Conservation (phyloP, 2,797 vertebrate genomes). For the Thalassophryne amazonica region DNA sequence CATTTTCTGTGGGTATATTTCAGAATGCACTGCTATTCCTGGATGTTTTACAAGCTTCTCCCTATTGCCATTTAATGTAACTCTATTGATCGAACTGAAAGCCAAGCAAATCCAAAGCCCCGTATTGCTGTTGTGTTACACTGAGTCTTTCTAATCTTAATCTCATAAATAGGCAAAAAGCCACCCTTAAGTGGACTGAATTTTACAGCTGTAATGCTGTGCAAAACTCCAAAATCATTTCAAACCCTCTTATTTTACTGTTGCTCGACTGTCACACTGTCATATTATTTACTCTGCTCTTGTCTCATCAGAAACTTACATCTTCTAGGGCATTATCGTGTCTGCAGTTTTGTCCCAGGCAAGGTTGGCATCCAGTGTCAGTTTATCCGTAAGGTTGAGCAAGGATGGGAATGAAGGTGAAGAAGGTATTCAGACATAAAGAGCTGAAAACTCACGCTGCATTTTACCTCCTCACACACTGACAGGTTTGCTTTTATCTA, state of each 20-base stretch:
- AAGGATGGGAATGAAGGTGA: constrained; percentile 25
- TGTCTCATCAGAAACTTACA: constrained; percentile 1
- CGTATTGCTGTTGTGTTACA: constrained; percentile 45
- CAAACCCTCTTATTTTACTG: not conserved
- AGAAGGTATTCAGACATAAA: constrained; percentile 39
- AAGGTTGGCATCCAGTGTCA: constrained; percentile 43
- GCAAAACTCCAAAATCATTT: constrained; percentile 29
- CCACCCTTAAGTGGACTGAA: constrained; percentile 50
- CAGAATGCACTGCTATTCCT: constrained; percentile 7
- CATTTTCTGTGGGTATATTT: constrained; percentile 3
- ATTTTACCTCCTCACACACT: constrained; percentile 19
- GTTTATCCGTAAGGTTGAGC: constrained; percentile 24
- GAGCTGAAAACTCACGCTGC: constrained; percentile 16
- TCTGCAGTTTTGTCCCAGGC: constrained; percentile 18
- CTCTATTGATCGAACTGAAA: constrained; percentile 48
- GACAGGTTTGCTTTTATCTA: constrained; percentile 59
- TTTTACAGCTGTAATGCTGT: constrained; percentile 33
- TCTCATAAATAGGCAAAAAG: constrained; percentile 55
- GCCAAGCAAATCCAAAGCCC: constrained; percentile 52
- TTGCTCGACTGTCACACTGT: not conserved
- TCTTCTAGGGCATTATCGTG: constrained; percentile 6
- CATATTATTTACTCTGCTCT: constrained; percentile 13
- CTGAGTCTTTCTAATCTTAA: constrained; percentile 58
- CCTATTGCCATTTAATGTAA: constrained; percentile 43
- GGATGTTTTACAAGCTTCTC: constrained; percentile 31